Percentiles rank a stretch among this genome's conserved stretches.
phyloP scores from a whole-genome alignment of 2,888 invertebrate species.

The Drosophila hawaiiensis region DNA sequence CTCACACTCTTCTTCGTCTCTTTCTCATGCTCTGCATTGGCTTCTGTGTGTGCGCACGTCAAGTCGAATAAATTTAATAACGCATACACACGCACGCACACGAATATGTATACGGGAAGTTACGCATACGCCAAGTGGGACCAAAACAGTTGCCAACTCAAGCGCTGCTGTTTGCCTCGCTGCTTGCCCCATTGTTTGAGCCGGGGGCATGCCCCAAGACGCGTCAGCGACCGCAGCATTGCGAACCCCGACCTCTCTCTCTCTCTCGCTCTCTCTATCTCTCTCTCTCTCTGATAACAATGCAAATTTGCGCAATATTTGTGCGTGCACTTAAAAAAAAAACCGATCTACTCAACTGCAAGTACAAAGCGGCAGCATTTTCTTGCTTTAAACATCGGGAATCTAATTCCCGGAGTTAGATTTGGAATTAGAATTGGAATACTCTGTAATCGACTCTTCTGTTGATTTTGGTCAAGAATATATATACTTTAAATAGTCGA shows the following conservation, averaged over 20 bases:
- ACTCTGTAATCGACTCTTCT: neutral
- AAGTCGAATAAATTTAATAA: conserved; percentile 81
- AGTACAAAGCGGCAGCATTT: neutral
- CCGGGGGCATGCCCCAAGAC: conserved; percentile 55
- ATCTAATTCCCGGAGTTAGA: no score
- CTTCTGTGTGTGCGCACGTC: conserved; percentile 64
- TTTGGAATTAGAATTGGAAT: no score
- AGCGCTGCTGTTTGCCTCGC: conserved; percentile 49
- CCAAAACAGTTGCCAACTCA: conserved; percentile 62
- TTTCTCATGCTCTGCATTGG: conserved; percentile 19
- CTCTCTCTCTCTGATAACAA: conserved; percentile 54
- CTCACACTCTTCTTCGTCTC: neutral
- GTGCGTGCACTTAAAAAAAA: conserved; percentile 1
- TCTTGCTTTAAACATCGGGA: neutral
- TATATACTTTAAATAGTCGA: neutral
- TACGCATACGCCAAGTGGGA: conserved; percentile 71
- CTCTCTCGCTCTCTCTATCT: no score
- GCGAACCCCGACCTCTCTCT: conserved; percentile 30
- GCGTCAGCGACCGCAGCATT: conserved; percentile 61
- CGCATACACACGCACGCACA: conserved; percentile 58
- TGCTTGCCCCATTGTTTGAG: conserved; percentile 47
- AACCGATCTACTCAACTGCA: neutral
- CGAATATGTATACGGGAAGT: conserved; percentile 37
- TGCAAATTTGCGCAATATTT: conserved; percentile 73
- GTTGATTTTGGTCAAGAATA: neutral